Percentiles rank a stretch among this genome's conserved stretches.
Evolutionary conservation across 2,888 invertebrate species (phyloP).

Genomic region (Perizoma flavofasciatum): DNA sequence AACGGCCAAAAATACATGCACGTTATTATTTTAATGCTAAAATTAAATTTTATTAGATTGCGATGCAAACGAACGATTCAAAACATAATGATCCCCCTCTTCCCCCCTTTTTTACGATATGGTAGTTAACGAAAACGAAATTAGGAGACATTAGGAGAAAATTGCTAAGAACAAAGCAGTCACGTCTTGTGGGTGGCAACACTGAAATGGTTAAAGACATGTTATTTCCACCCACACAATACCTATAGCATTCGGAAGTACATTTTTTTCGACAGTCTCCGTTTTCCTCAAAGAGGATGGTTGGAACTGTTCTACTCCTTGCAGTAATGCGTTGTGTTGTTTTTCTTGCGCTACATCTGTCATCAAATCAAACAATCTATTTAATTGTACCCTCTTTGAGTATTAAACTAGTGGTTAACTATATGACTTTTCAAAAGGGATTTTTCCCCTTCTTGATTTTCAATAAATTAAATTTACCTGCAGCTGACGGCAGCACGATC

Average conservation of each 20-base stretch:
- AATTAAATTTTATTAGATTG: constrained; percentile 23
- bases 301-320: constrained; percentile 91
- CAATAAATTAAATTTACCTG: constrained; percentile 85
- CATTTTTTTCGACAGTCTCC: constrained; percentile 91
- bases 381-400: neutral
- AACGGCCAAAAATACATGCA: constrained; percentile 52
- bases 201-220: constrained; percentile 35
- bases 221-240: constrained; percentile 57
- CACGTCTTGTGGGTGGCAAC: constrained; percentile 33
- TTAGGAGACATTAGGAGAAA: constrained; percentile 24
- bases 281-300: constrained; percentile 89
- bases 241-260: constrained; percentile 94
- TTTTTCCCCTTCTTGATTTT: neutral
- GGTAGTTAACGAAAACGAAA: neutral
- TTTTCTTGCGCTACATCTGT: constrained; percentile 90
- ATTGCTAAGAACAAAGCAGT: constrained; percentile 46
- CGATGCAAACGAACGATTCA: neutral
- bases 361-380: constrained; percentile 39
- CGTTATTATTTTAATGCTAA: constrained; percentile 50
- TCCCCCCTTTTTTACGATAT: too few species aligned
- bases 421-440: too few species aligned
- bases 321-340: constrained; percentile 89
- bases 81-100: neutral
- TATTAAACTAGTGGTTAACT: too few species aligned
- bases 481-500: constrained; percentile 95